Base-by-base conservation (phyloP, 2,888 invertebrate species). In the Dasysyrphus albostriatus region DNA sequence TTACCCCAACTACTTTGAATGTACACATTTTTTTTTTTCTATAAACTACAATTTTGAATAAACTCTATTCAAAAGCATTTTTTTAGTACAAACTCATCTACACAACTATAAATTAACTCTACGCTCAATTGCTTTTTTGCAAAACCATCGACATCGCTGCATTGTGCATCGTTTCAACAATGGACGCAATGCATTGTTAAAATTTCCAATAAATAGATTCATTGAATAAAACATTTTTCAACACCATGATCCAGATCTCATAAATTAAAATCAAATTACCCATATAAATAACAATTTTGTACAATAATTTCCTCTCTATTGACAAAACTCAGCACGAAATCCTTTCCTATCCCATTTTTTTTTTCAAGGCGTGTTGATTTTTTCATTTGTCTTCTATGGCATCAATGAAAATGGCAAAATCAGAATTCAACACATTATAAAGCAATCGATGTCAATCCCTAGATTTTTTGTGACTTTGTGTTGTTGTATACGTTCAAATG, bases 261-360 rank as follows among this genome's bases (percentile, higher is more conserved):
- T 56, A 56, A 56, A 56, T 56, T 56, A 56, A 56, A 32, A 56
- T 54, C 56, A 56, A 56, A 56, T 56, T 32, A n/a, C 56, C 56
- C 29, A 9, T 32, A n/a, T 32, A 32, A 32, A 56, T 56, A 56
- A 56, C 29, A n/a, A 32, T n/a, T 56, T 29, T 14, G 8, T n/a
- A 32, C 32, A 56, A 24, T 32, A 29, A 54, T 56, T 56, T 32
- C 0, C 29, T n/a, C 32, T 32, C 32, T 56, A 56, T 56, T 56
- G 32, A 56, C 24, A n/a, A n/a, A 56, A 56, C 1, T 44, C 44
- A 39, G 10, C 14, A 29, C 4, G 14, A 54, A 54, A 54, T 56
- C 8, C n/a, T 29, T 32, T 32, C 3, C 8, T 32, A 32, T 56
- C 12, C 10, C 29, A 7, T 29, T 32, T n/a, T 56, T 8, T 56